Evolutionary conservation across 1,140 invertebrate species (phyloP).

Genomic region (Drosophila punjabiensis): DNA sequence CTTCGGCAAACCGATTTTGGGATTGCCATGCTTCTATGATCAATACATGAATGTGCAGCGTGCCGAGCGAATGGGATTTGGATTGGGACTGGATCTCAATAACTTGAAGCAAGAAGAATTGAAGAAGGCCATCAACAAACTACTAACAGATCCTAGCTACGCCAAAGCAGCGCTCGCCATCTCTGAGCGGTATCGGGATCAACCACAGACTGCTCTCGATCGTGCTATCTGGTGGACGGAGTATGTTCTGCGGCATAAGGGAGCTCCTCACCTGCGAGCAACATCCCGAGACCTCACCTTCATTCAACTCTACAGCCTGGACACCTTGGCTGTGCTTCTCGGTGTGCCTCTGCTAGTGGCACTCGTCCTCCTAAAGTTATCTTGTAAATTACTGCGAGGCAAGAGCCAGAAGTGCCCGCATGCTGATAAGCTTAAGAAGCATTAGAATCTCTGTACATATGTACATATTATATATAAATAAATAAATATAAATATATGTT

Average conservation of each 20-base stretch:
- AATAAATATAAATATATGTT: no score
- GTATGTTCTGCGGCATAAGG: constrained; percentile 87
- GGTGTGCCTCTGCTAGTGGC: constrained; percentile 24
- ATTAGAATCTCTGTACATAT: constrained; percentile 12
- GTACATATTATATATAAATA: no score
- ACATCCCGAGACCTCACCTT: constrained; percentile 60
- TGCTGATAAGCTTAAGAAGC: constrained; percentile 42
- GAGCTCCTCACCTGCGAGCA: constrained; percentile 69
- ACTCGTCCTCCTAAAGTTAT: constrained; percentile 20
- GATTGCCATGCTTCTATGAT: constrained; percentile 89
- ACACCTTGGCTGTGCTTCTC: constrained; percentile 71
- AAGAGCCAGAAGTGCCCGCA: constrained; percentile 8
- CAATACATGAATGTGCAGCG: constrained; percentile 87
- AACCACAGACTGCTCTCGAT: constrained; percentile 87
- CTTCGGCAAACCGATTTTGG: constrained; percentile 90
- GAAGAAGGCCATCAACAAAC: constrained; percentile 62
- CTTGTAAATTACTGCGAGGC: constrained; percentile 13
- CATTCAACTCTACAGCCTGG: constrained; percentile 86
- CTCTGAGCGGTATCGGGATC: constrained; percentile 87
- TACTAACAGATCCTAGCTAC: constrained; percentile 81
- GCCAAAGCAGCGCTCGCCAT: constrained; percentile 85
- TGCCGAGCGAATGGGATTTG: constrained; percentile 85
- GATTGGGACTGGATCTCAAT: constrained; percentile 78
- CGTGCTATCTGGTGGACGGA: constrained; percentile 90
- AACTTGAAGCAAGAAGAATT: constrained; percentile 81